Conservation (phyloP, 2,888 invertebrate genomes). For the Stomorhina lunata region DNA sequence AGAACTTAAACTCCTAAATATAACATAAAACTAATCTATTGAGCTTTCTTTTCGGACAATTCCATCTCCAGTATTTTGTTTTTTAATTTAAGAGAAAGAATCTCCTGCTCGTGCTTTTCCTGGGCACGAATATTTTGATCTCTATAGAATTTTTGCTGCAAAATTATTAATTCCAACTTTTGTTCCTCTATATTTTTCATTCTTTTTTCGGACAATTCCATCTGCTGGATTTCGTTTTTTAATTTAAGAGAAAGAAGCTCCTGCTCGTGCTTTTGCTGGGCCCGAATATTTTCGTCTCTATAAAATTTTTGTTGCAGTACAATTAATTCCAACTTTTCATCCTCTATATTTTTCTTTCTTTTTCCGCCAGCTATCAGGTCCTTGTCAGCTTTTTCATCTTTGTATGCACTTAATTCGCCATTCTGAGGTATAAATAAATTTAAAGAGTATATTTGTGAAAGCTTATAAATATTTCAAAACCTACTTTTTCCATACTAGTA, state of each 20-base stretch:
- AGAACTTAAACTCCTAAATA: no score
- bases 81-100: slow-evolving; percentile 19
- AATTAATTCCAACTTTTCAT: slow-evolving; percentile 15
- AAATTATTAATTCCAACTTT: slow-evolving; percentile 1
- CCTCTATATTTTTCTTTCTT: slow-evolving; percentile 2
- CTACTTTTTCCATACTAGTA: no score
- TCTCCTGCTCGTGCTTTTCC: slow-evolving; percentile 25
- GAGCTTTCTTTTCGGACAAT: slow-evolving; percentile 29
- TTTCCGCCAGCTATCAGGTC: not conserved
- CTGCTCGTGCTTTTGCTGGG: slow-evolving; percentile 22
- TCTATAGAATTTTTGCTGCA: slow-evolving; percentile 33
- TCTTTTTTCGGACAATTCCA: not conserved
- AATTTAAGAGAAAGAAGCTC: no score
- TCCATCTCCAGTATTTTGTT: slow-evolving; percentile 26
- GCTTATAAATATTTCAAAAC: no score
- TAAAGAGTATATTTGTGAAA: no score
- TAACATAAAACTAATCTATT: no score
- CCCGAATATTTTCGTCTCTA: slow-evolving; percentile 21
- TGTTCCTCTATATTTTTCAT: not conserved
- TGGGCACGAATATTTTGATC: slow-evolving; percentile 35
- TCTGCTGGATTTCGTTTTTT: no score
- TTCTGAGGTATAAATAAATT: no score
- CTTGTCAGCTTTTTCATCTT: no score
- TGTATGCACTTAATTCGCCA: no score
- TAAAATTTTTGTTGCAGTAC: slow-evolving; percentile 22